phyloP scores from a whole-genome alignment of 2,888 invertebrate genomes.

The Aspidiotus destructor region DNA sequence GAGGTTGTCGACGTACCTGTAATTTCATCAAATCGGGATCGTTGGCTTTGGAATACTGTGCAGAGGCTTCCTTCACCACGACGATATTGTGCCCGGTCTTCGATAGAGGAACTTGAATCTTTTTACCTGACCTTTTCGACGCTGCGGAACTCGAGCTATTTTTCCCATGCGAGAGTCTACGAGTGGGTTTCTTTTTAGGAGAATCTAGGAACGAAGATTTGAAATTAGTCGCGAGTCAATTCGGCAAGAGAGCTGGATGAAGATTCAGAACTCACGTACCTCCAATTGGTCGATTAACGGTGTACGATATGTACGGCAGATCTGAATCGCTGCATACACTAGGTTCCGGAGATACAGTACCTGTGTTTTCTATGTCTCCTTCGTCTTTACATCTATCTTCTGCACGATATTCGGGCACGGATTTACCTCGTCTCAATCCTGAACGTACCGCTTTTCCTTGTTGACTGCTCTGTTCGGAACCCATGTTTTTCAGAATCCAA shows the following conservation, averaged over 20 bases:
- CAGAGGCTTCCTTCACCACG: slow-evolving; percentile 60
- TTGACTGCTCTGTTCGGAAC: slow-evolving; percentile 39
- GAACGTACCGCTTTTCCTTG: slow-evolving; percentile 35
- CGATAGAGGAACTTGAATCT: slow-evolving; percentile 37
- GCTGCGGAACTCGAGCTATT: slow-evolving; percentile 37
- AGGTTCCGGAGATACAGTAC: slow-evolving; percentile 72
- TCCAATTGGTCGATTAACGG: slow-evolving; percentile 78
- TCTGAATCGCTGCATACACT: slow-evolving; percentile 84
- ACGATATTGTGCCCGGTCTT: slow-evolving; percentile 63
- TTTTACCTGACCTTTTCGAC: slow-evolving; percentile 34
- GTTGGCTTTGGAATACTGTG: slow-evolving; percentile 53
- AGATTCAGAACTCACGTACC: slow-evolving; percentile 44
- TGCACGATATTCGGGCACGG: slow-evolving; percentile 38
- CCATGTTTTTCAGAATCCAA: slow-evolving; percentile 35
- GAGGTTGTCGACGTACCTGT: slow-evolving; percentile 45
- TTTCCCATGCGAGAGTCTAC: slow-evolving; percentile 43
- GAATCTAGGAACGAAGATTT: slow-evolving; percentile 53
- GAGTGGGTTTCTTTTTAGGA: slow-evolving; percentile 60
- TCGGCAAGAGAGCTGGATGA: slow-evolving; percentile 6
- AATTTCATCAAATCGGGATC: slow-evolving; percentile 66
- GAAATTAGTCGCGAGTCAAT: slow-evolving; percentile 1
- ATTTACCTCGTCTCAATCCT: slow-evolving; percentile 39
- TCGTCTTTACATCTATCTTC: slow-evolving; percentile 35
- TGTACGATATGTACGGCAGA: slow-evolving; percentile 82
- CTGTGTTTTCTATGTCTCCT: slow-evolving; percentile 39